Base-by-base conservation (phyloP, 2,797 vertebrate genomes). In the Ceryle rudis region DNA sequence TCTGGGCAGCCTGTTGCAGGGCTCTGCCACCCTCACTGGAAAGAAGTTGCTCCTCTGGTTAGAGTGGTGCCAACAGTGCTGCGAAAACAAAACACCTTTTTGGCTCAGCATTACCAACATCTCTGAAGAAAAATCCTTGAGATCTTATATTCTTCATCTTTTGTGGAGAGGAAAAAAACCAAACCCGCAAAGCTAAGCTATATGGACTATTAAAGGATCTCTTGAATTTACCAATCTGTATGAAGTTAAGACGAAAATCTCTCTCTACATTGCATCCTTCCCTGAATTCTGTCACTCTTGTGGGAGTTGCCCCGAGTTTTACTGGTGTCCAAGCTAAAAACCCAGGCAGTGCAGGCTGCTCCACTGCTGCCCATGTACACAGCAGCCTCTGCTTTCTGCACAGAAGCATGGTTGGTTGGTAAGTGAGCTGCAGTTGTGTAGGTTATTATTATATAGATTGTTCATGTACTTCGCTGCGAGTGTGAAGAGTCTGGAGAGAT, bases 391-490 rank as follows among this genome's bases (percentile, higher is more conserved):
- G 23, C n/a, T 46, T 46, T 29, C 61, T 42, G 62, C 0, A 0
- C 29, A 73, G 67, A 5, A 33, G 47, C 41, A 3, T 0, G 0
- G 35, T 8, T 0, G 1, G 1, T 13, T 39, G 62, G 46, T 49
- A 71, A n/a, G 64, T 70, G 71, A 82, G 51, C 29, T 1, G 0
- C 51, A 75, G 55, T 52, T 29, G 28, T 31, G 58, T 25, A 31
- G 62, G 16, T 71, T 64, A 20, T 86, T 73, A 14, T 75, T 77
- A 2, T 21, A 62, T 6, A 42, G 73, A 71, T 55, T 80, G 79
- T 60, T 88, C 86, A 23, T 14, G 37, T 4, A 12, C 55, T 84
- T 94, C 21, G 13, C 55, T 58, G 62, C 46, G 52, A 60, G 52
- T 8, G 71, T 54, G 47, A 92, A 57, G 58, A 47, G 41, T 17